Conservation (phyloP, 2,888 invertebrate genomes). For the Cephus spinipes region DNA sequence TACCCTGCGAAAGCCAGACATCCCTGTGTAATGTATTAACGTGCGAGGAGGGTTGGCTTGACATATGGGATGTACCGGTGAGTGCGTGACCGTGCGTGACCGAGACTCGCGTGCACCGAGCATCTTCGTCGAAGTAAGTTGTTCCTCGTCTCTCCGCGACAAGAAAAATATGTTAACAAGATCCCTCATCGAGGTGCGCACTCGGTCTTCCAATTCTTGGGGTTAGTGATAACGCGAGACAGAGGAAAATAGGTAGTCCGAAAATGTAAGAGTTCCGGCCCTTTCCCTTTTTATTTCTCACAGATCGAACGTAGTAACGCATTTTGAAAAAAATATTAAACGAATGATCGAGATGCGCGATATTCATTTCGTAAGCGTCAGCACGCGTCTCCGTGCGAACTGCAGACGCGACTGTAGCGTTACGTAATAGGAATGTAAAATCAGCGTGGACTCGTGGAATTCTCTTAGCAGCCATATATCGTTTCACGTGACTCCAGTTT, state of each 20-base stretch:
- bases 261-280: too few relatives aligned
- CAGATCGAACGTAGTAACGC: too few relatives aligned
- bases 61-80: constrained; percentile 3
- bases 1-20: too few relatives aligned
- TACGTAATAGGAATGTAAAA: constrained; percentile 10
- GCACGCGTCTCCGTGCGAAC: constrained; percentile 63
- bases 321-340: background rate
- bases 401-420: constrained; percentile 5
- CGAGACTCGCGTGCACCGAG: constrained; percentile 41
- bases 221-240: background rate
- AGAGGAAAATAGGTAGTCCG: too few relatives aligned
- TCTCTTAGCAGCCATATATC: constrained; percentile 26
- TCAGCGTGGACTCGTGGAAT: constrained; percentile 21
- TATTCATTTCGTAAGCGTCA: constrained; percentile 65
- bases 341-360: constrained; percentile 57
- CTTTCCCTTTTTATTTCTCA: too few relatives aligned
- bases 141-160: constrained; percentile 47
- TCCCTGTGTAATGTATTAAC: too few relatives aligned
- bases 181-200: constrained; percentile 38
- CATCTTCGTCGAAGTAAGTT: constrained; percentile 47
- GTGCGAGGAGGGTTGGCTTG: background rate
- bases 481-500: constrained; percentile 11
- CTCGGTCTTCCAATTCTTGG: constrained; percentile 3
- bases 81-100: constrained; percentile 50
- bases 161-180: constrained; percentile 61